Evolutionary conservation across 2,888 invertebrate species (phyloP).

Genomic region (Abscondita cerata): DNA sequence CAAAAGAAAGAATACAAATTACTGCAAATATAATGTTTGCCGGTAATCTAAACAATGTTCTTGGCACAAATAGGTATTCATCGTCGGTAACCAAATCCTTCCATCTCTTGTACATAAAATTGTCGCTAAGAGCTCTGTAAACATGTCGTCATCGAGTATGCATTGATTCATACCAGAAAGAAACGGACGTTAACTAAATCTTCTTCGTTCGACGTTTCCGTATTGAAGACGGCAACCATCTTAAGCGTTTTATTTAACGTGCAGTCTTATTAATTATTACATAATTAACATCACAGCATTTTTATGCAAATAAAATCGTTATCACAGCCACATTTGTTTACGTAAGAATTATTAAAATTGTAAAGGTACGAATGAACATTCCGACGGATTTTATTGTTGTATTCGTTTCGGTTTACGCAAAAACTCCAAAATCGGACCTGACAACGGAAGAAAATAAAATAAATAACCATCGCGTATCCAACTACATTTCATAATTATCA

Average conservation of each 20-base stretch:
- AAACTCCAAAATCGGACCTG: background rate
- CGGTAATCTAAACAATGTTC: constrained; percentile 7
- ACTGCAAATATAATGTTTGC: background rate
- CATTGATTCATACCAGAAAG: constrained; percentile 7
- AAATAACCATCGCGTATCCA: background rate
- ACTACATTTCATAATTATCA: constrained; percentile 9
- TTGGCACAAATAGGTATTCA: constrained; percentile 7
- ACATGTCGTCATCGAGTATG: background rate
- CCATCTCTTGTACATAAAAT: constrained; percentile 6
- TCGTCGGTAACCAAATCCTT: constrained; percentile 5
- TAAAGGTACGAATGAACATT: background rate
- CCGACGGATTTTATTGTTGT: background rate
- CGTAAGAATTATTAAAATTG: constrained; percentile 6
- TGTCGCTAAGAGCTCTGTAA: background rate
- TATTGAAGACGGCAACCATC: constrained; percentile 12
- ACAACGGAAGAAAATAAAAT: constrained; percentile 1
- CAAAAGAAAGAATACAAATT: constrained; percentile 6
- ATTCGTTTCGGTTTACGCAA: background rate
- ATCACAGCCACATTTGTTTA: constrained; percentile 5
- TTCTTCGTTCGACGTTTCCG: background rate
- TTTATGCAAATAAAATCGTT: constrained; percentile 8
- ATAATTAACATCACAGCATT: constrained; percentile 19
- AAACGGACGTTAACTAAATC: background rate
- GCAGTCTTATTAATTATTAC: constrained; percentile 12
- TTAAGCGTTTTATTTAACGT: background rate